Evolutionary conservation across 1,140 invertebrate genomes (phyloP), one percentile per base, ranked within the genome.

Genomic region (Nebria ingens): DNA sequence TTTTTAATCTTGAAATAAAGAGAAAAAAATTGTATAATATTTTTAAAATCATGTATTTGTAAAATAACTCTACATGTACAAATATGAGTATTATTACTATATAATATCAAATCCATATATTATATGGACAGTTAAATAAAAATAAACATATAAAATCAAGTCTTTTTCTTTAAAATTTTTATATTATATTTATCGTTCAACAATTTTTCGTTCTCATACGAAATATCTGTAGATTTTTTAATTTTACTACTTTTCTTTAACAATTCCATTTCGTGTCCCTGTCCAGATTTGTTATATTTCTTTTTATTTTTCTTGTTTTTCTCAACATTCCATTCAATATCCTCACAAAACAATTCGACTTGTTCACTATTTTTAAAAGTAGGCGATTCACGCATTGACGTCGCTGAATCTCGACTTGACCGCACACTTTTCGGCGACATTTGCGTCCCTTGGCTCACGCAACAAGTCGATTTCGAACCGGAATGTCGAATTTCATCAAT

Each of bases 401-500:
- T 12, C 4, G 6, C 3, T 17, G 40, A 45, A 4, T 45, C 40
- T 45, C 40, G 6, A 45, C 40, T 45, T 4, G 40, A 45, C 17
- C 40, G 9, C 3, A 45, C 6, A 45, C 40, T 45, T 45, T 45
- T 53, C 13, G 71, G 68, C 12, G 71, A 71, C 52, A 73, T 71
- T 57, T 73, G 72, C 6, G 70, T 72, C 1, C 68, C 68, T 52
- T 71, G 73, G 1, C 52, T 53, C 4, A 53, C 52, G 17, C 52
- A 34, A 21, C 17, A 12, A 13, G 67, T 71, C 50, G 64, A 71
- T 42, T 64, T 68, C 55, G 62, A 62, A 21, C 69, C 59, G 52
- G 62, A 72, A 51, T 69, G 71, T 38, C 72, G 71, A 25, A 73
- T 67, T 52, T 73, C 71, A 51, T 71, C 68, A 52, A 73, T 73